Evolutionary conservation across 1,140 invertebrate species (phyloP).

Genomic region (Bradynema listronoti): DNA sequence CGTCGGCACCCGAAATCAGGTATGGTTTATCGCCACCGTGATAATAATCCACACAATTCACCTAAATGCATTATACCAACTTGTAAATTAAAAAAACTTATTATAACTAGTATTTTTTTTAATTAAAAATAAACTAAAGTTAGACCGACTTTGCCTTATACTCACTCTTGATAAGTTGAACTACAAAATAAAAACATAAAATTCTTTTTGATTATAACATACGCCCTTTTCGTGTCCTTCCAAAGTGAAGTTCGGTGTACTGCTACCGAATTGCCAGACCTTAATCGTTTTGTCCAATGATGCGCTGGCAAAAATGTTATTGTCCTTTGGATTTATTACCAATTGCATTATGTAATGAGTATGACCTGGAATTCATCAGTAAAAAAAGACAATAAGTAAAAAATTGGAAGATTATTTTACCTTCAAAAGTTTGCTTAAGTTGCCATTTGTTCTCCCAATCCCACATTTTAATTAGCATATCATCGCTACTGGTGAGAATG

Average conservation of each 20-base stretch:
- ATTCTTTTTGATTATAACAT: constrained; percentile 10
- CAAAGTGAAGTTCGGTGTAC: constrained; percentile 92
- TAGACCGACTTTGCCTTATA: too few relatives aligned
- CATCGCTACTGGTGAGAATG: constrained; percentile 92
- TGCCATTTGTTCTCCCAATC: constrained; percentile 98
- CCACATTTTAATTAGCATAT: constrained; percentile 98
- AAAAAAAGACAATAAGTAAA: too few relatives aligned
- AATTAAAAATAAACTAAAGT: too few relatives aligned
- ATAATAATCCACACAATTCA: constrained; percentile 98
- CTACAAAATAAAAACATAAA: neutral
- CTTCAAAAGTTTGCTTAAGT: constrained; percentile 92
- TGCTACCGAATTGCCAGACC: constrained; percentile 92
- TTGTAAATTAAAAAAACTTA: neutral
- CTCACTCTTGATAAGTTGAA: neutral
- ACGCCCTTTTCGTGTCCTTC: constrained; percentile 96
- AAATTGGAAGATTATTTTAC: too few relatives aligned
- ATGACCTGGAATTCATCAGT: constrained; percentile 65
- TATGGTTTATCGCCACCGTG: constrained; percentile 99
- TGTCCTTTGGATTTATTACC: constrained; percentile 98
- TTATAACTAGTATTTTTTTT: too few relatives aligned
- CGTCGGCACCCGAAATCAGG: constrained; percentile 95
- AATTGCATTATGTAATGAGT: constrained; percentile 99
- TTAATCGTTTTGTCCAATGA: constrained; percentile 94
- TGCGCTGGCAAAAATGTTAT: constrained; percentile 98
- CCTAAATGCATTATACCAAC: constrained; percentile 31